Base-by-base conservation (phyloP, 1,140 invertebrate species). In the Atopsyche davidsoni region DNA sequence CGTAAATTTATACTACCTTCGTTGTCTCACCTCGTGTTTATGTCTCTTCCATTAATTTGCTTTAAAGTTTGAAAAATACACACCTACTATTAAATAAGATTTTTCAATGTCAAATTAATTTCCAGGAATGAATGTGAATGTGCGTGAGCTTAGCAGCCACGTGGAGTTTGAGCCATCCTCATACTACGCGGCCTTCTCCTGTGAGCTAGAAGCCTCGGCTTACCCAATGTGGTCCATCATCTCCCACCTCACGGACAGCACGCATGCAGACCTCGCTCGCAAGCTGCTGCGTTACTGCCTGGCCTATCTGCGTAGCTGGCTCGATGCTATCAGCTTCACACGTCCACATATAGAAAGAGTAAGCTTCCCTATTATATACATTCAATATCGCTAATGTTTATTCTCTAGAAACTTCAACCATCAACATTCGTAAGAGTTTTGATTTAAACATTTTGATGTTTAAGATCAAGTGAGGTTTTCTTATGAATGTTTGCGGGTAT, bases 171-270 rank as follows among this genome's bases (percentile, higher is more conserved):
- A 97, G 66, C 91, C 92, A 11, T 92, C 92, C 50, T 93, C 91
- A 1, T 98, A 98, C 72, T 96, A 96, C 73, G 91, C 92, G 35
- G 92, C 94, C 1, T 98, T 96, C 73, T 92, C 90, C 46, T 93
- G 93, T 44, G 95, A 98, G 74, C 73, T 97, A 51, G 94, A 98
- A 73, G 92, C 92, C 6, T 92, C 89, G 61, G 91, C 93, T 1
- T 94, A 95, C 69, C 92, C 93, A 1, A 94, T 98, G 92, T 97
- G 93, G 93, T 90, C 91, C 2, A 76, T 97, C 21, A 83, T 96
- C 19, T 86, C 85, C 7, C 93, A 96, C 75, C 76, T 96, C 13
- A 81, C 80, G 46, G 84, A 86, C 59, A 73, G 78, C 1, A 78
- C 78, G 49, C 87, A 87, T 59, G 79, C 82, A 11, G 69, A 79